Percentiles rank a stretch among this genome's conserved stretches.
These are phyloP conservation scores for Drosophila eugracilis DNA, from an alignment of 1,140 invertebrate genomes.

Conservation along the genomic window DNA sequence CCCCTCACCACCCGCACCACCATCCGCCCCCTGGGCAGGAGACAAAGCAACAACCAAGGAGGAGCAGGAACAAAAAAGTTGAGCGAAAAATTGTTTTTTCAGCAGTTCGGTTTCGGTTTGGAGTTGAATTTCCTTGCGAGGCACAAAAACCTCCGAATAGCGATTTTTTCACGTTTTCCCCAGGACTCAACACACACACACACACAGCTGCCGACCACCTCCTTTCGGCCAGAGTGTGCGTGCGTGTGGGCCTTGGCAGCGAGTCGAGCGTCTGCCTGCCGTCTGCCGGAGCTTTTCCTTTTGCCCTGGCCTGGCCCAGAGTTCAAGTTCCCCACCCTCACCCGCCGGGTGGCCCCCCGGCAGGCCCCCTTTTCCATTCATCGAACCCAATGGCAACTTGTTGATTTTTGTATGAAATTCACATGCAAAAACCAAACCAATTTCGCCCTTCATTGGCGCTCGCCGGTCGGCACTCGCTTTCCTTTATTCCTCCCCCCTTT, in stretches of 20 bases:
- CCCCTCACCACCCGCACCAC: slow-evolving; percentile 1
- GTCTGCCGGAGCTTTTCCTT: slow-evolving; percentile 51
- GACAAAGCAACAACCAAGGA: slow-evolving; percentile 15
- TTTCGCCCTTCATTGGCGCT: slow-evolving; percentile 61
- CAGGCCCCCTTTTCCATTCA: slow-evolving; percentile 32
- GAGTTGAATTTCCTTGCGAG: slow-evolving; percentile 53
- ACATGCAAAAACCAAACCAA: slow-evolving; percentile 64
- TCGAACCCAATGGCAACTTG: slow-evolving; percentile 63
- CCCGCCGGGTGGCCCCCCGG: neutral
- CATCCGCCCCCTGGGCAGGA: slow-evolving; percentile 5
- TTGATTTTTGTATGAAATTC: slow-evolving; percentile 60
- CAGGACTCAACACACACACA: slow-evolving; percentile 25
- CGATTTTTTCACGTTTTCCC: slow-evolving; percentile 58
- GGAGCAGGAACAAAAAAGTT: slow-evolving; percentile 48
- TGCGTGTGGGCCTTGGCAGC: slow-evolving; percentile 51
- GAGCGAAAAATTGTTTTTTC: slow-evolving; percentile 71
- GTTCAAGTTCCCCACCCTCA: slow-evolving; percentile 37
- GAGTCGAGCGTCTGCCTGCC: slow-evolving; percentile 50
- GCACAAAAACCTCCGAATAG: slow-evolving; percentile 58
- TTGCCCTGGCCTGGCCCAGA: slow-evolving; percentile 41
- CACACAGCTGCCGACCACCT: slow-evolving; percentile 13
- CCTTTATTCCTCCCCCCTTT: slow-evolving; percentile 12
- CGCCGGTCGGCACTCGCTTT: slow-evolving; percentile 36
- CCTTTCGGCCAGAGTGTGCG: slow-evolving; percentile 31
- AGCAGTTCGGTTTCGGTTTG: slow-evolving; percentile 47